Conservation (phyloP, 2,888 invertebrate species). For the Tiphia femorata region DNA sequence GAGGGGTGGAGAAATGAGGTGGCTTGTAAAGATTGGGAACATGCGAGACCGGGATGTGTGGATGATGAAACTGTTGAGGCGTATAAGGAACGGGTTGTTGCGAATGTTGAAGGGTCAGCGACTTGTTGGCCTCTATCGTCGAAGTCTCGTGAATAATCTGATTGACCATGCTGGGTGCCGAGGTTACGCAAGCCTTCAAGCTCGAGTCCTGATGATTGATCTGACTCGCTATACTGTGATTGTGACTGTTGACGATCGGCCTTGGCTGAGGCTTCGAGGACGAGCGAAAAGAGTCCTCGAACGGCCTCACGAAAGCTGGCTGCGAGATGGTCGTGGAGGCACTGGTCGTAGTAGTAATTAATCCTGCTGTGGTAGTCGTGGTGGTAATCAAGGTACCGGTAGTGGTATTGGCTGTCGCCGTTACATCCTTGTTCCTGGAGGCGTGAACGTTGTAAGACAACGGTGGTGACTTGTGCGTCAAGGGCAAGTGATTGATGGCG, state of each 20-base stretch:
- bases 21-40: slow-evolving; percentile 59
- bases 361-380: slow-evolving; percentile 18
- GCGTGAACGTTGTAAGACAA: slow-evolving; percentile 34
- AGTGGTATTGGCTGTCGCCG: slow-evolving; percentile 17
- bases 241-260: slow-evolving; percentile 53
- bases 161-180: too few relatives aligned
- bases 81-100: slow-evolving; percentile 44
- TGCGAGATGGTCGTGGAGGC: slow-evolving; percentile 40
- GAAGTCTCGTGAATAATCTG: slow-evolving; percentile 31
- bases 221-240: slow-evolving; percentile 54
- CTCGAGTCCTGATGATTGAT: slow-evolving; percentile 52
- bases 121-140: slow-evolving; percentile 31
- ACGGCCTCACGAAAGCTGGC: slow-evolving; percentile 65
- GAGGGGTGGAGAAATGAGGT: slow-evolving; percentile 49
- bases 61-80: slow-evolving; percentile 55
- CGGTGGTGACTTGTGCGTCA: slow-evolving; percentile 48
- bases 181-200: slow-evolving; percentile 34
- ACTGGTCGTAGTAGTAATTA: slow-evolving; percentile 24
- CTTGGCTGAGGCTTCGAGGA: slow-evolving; percentile 56
- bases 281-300: slow-evolving; percentile 65
- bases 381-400: slow-evolving; percentile 21
- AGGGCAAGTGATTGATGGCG: slow-evolving; percentile 37
- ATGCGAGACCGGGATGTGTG: slow-evolving; percentile 57
- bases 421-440: slow-evolving; percentile 46
- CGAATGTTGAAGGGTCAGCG: slow-evolving; percentile 36